Conservation (phyloP, 92 coral and sea anemone species). For the Nematostella vectensis region DNA sequence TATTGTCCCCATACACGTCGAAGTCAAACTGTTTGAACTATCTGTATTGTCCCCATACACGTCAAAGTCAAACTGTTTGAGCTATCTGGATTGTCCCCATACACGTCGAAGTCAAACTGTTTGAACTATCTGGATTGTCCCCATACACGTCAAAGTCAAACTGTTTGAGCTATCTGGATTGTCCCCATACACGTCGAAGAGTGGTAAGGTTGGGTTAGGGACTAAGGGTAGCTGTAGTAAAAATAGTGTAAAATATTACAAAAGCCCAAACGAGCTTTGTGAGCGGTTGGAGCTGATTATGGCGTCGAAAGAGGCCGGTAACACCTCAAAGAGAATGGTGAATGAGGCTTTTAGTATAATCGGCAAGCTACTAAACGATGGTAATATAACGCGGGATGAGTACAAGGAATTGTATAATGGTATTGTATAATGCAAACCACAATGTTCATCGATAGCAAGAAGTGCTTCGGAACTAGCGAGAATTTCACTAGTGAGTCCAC, state of each 20-base stretch:
- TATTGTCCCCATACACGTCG: conserved; percentile 6
- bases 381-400: conserved; percentile 8
- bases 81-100: conserved; percentile 10
- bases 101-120: conserved; percentile 13
- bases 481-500: conserved; percentile 3
- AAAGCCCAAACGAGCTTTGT: conserved; percentile 14
- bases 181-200: conserved; percentile 10
- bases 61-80: conserved; percentile 13
- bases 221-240: conserved; percentile 9
- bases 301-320: conserved; percentile 19
- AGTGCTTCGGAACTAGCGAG: background rate
- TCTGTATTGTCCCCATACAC: conserved; percentile 11
- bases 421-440: conserved; percentile 16
- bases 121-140: conserved; percentile 14
- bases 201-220: conserved; percentile 8
- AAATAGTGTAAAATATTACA: conserved; percentile 15
- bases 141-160: conserved; percentile 11
- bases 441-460: conserved; percentile 10
- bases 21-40: conserved; percentile 16
- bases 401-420: conserved; percentile 9
- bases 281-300: conserved; percentile 17
- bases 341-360: conserved; percentile 21
- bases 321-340: conserved; percentile 3
- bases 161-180: conserved; percentile 16
- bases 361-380: conserved; percentile 13